Evolutionary conservation across 2,888 invertebrate species (phyloP), one percentile per base, ranked within the genome.

Genomic region (Melanostoma scalare): DNA sequence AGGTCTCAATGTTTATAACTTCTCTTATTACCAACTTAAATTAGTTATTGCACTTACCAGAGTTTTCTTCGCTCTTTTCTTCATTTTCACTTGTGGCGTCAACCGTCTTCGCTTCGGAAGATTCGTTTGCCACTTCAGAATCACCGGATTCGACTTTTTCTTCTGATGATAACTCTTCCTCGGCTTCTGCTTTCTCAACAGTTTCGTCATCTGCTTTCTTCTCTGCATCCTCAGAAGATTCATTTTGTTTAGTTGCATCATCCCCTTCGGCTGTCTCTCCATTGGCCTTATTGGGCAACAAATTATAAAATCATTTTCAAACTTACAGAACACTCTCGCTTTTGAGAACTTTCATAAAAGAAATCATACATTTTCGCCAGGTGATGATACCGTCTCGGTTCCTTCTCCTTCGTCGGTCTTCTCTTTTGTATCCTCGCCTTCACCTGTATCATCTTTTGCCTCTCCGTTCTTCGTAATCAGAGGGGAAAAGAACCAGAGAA

Each of bases 191-290:
- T 4, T 84, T 50, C 40, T 69, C 35, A 33, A 85, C 48, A 30
- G 44, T 38, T 65, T 78, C 73, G 10, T 65, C 86, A 3, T 69
- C 75, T 53, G 67, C 38, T 42, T 60, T 53, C 30, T 53, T 30
- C 52, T 73, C 56, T 48, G 80, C 74, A 6, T 53, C 63, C 9
- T 56, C 52, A 20, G 44, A 63, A n/a, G 63, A 31, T 52, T 74
- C 76, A 48, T 84, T 74, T 36, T 86, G 85, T 53, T 86, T 84
- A 10, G 30, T 46, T 30, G 35, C 75, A 3, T 72, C 68, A n/a
- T 86, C 85, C 50, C 86, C 86, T 10, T 85, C 82, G 6, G 67
- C 60, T 33, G 84, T 67, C 35, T 86, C 68, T 46, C 58, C 79
- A 5, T 76, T 73, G 5, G 58, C 73, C 35, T 75, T 74, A 33